Conservation (phyloP, 2,113 vertebrate species). For the Leiothrix lutea region DNA sequence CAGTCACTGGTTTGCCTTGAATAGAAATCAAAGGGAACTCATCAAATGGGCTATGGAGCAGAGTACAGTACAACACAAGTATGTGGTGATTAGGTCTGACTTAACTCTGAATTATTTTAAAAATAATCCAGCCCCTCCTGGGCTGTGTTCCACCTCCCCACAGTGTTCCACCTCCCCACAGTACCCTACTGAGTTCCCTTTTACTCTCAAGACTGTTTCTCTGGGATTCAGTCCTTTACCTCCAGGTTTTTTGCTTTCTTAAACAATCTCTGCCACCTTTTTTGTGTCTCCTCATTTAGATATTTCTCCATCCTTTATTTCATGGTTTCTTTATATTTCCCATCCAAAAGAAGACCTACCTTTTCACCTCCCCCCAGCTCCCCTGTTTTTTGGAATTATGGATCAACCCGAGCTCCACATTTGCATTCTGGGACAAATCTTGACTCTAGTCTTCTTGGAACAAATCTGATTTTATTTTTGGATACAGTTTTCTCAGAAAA, state of each 20-base stretch:
- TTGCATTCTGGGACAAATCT: background rate
- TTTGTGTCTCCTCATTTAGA: background rate
- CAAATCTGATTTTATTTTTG: background rate
- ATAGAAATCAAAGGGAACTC: background rate
- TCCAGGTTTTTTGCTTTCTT: background rate
- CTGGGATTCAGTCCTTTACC: background rate
- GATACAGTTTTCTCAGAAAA: background rate
- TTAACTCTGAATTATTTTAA: background rate
- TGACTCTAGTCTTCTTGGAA: background rate
- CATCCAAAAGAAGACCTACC: background rate
- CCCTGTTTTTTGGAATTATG: background rate
- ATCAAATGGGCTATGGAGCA: background rate
- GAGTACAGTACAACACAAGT: background rate
- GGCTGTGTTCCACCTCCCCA: background rate
- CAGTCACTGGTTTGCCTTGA: background rate
- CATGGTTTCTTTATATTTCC: background rate
- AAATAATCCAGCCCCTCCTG: background rate
- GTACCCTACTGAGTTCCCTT: background rate
- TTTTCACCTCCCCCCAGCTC: rapidly evolving
- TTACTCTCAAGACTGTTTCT: background rate
- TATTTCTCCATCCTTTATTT: background rate
- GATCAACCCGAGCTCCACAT: background rate
- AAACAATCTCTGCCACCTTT: background rate
- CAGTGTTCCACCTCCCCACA: background rate
- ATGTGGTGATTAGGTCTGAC: background rate